phyloP scores from a whole-genome alignment of 1,140 invertebrate species.

The Drosophila neocordata region DNA sequence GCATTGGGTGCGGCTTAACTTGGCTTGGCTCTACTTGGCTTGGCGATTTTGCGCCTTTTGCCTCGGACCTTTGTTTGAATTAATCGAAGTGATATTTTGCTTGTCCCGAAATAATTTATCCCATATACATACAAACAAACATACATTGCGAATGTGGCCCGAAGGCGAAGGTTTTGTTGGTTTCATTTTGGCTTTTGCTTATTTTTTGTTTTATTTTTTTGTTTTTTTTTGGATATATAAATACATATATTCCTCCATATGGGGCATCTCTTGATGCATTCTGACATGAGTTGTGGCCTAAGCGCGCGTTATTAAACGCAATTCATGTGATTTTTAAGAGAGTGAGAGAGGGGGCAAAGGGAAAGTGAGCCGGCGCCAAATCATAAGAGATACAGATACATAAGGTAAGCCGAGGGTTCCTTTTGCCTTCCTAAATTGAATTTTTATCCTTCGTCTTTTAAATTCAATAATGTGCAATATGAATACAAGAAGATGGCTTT shows the following conservation, averaged over 20 bases:
- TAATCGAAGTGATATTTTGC: constrained; percentile 81
- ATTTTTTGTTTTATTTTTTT: not conserved
- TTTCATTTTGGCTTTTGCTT: constrained; percentile 18
- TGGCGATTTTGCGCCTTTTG: constrained; percentile 28
- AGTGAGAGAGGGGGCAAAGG: constrained; percentile 24
- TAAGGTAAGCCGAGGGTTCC: not conserved
- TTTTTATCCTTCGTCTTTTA: constrained; percentile 4
- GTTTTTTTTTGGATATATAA: constrained; percentile 36
- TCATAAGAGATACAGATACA: not conserved
- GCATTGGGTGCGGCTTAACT: constrained; percentile 19
- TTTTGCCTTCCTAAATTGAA: not conserved
- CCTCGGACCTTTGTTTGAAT: constrained; percentile 69
- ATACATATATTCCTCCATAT: constrained; percentile 79
- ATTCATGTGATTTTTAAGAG: constrained; percentile 79
- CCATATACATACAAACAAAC: constrained; percentile 1
- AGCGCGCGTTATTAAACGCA: constrained; percentile 78
- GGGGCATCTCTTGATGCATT: constrained; percentile 70
- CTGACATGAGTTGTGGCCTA: constrained; percentile 80
- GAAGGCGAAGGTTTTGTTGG: constrained; percentile 7
- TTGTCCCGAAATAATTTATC: constrained; percentile 81
- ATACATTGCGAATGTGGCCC: not conserved
- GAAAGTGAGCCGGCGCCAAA: not conserved
- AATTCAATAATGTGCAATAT: constrained; percentile 9
- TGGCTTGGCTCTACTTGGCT: no score
- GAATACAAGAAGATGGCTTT: not conserved